Evolutionary conservation across 2,888 invertebrate species (phyloP), one percentile per base, ranked within the genome.

Genomic region (Nomada lathburiana): DNA sequence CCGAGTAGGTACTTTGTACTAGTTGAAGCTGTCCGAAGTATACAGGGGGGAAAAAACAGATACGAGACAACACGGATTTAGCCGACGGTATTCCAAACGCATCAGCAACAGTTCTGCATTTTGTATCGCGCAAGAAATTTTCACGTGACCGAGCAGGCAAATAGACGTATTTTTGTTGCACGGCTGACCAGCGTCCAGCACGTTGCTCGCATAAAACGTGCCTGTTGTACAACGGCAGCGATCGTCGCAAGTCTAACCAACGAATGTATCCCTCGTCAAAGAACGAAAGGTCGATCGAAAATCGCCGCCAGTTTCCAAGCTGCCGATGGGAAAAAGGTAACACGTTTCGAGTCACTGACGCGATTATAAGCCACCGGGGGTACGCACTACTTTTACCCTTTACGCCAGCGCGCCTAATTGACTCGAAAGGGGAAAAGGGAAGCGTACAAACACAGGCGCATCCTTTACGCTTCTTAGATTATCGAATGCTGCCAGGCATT

Each of bases 71-170:
- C 44, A 13, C 68, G 29, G 50, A 62, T 13, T 23, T 1, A 26
- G 11, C 13, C 18, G 67, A 16, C 18, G 18, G 29, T 47, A 18
- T 73, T 76, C 64, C n/a, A 23, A 20, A 47, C 42, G 36, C 47
- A 29, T 16, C 60, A 7, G 16, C 42, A 23, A 23, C 42, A 11
- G 47, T 47, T 47, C 16, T 10, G 44, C 36, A 42, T 71, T 68
- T 78, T 55, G 47, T 62, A 62, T 55, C n/a, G 53, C 53, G 55
- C 53, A 67, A 36, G n/a, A 29, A 76, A 76, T 72, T 83, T 72
- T 77, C 82, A 47, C 82, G 85, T 82, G 85, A 85, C 76, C 73
- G 74, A 59, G 64, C 79, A 79, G 68, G 69, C 69, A 65, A 82
- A 76, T 76, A 68, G 76, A 64, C 72, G 53, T 64, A 72, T 80